A percentile compares a stretch with the other conserved stretches of the same genome.
These are phyloP conservation scores for Pampus argenteus DNA, from an alignment of 2,797 vertebrate species.

Conservation along the genomic window DNA sequence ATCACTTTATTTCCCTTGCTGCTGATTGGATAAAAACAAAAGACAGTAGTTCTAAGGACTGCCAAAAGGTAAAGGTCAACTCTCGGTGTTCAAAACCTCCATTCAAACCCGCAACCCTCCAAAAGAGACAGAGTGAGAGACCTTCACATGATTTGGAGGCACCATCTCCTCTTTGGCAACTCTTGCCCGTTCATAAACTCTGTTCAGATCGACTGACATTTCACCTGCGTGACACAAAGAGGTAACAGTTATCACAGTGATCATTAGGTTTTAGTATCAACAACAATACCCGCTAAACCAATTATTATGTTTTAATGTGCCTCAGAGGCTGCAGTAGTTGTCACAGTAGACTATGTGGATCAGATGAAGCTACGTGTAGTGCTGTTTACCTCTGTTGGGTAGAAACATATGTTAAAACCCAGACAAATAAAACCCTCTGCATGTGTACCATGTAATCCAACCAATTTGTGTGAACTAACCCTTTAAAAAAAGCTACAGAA, in stretches of 20 bases:
- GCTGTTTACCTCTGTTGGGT: no score
- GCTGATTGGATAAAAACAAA: not conserved
- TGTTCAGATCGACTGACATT: slow-evolving; percentile 79
- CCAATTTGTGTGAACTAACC: no score
- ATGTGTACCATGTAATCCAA: no score
- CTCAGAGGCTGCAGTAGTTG: not conserved
- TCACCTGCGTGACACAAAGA: slow-evolving; percentile 62
- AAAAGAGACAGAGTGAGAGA: slow-evolving; percentile 20
- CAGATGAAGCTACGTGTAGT: no score
- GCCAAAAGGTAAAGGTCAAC: no score
- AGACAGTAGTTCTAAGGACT: not conserved
- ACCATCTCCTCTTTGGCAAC: slow-evolving; percentile 54
- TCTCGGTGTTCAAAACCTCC: not conserved
- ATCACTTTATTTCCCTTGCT: not conserved
- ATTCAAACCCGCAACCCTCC: not conserved
- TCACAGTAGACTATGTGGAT: no score
- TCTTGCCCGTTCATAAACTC: slow-evolving; percentile 78
- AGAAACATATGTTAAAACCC: no score
- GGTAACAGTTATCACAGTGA: not conserved
- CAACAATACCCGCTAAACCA: not conserved
- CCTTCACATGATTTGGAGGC: slow-evolving; percentile 67
- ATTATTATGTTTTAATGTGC: not conserved
- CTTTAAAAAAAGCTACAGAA: no score
- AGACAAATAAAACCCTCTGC: no score
- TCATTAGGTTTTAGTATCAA: not conserved